Percentiles rank a stretch among this genome's conserved stretches.
Conservation (phyloP, 2,113 vertebrate genomes). For the Platanista minor region DNA sequence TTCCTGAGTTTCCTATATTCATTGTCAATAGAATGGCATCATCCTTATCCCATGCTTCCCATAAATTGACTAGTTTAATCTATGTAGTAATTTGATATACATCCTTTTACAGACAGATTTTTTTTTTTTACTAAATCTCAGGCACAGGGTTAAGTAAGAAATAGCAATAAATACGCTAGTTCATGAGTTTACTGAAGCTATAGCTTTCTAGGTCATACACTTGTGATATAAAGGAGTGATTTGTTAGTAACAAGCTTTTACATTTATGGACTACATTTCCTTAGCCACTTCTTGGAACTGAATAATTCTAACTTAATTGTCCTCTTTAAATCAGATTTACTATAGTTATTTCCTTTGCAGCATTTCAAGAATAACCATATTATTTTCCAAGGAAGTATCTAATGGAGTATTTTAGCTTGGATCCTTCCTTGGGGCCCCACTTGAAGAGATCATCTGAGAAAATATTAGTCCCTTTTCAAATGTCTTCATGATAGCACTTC, state of each 20-base stretch:
- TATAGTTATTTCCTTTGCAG: constrained; percentile 60
- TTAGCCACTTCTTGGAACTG: constrained; percentile 62
- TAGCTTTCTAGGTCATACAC: constrained; percentile 56
- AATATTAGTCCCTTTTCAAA: constrained; percentile 18
- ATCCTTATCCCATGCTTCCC: not conserved
- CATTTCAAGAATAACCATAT: constrained; percentile 63
- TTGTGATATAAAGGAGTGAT: constrained; percentile 50
- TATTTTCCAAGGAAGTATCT: constrained; percentile 61
- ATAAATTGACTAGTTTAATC: not conserved
- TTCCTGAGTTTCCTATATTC: not conserved
- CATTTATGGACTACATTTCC: constrained; percentile 64
- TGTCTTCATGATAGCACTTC: not conserved
- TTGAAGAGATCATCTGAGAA: constrained; percentile 1
- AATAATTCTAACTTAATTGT: constrained; percentile 72
- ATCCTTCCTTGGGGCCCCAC: constrained; percentile 21
- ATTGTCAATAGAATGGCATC: constrained; percentile 4
- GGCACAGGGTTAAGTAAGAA: not conserved
- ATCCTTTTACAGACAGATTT: not conserved
- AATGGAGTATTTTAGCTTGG: constrained; percentile 43
- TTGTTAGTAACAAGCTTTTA: constrained; percentile 65
- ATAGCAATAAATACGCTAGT: not conserved
- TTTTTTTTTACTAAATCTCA: not conserved
- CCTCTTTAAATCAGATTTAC: constrained; percentile 67
- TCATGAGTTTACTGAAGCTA: constrained; percentile 9
- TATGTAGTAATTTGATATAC: not conserved